Evolutionary conservation across 2,113 vertebrate species (phyloP), one percentile per base, ranked within the genome.

Genomic region (Ceyx melanurus): DNA sequence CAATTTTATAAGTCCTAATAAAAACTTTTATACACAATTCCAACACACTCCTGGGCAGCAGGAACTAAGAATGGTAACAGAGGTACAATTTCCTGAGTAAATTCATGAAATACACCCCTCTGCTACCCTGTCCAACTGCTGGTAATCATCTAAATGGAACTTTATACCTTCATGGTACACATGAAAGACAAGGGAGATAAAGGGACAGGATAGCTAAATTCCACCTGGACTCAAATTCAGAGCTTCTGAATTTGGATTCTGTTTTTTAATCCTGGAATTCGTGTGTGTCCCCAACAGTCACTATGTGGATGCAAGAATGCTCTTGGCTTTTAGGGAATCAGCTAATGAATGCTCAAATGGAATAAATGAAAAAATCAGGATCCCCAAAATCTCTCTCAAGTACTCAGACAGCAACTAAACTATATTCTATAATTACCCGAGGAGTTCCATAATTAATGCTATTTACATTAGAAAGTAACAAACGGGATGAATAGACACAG

Each of bases 381-480:
- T 75, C n/a, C 68, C 72, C 68, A 33, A 92, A 94, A 80, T 75
- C 23, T 81, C 61, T 45, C 35, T 56, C 31, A 21, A 83, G 17
- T 37, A 64, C 7, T 62, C 67, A 79, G 42, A 82, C 13, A 67
- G 64, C 93, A 82, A 89, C n/a, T 14, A 86, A 58, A 87, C 42
- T 40, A 50, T 64, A 88, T 86, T 54, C 58, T 53, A 35, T 70
- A 85, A 86, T 70, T 35, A 62, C 7, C 35, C 51, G 23, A 51
- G 67, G 40, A 90, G 23, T 64, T 79, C 45, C 54, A 83, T 91
- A 95, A 96, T 97, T 95, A 95, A 96, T 82, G 77, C 77, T 97
- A 95, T 95, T 97, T 97, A 91, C 77, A 79, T 97, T 95, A 91
- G 78, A 96, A 96, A 97, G 88, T 92, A 96, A 96, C 91, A 92